Base-by-base conservation (phyloP, 2,888 invertebrate genomes). In the Epirrhoe alternata region DNA sequence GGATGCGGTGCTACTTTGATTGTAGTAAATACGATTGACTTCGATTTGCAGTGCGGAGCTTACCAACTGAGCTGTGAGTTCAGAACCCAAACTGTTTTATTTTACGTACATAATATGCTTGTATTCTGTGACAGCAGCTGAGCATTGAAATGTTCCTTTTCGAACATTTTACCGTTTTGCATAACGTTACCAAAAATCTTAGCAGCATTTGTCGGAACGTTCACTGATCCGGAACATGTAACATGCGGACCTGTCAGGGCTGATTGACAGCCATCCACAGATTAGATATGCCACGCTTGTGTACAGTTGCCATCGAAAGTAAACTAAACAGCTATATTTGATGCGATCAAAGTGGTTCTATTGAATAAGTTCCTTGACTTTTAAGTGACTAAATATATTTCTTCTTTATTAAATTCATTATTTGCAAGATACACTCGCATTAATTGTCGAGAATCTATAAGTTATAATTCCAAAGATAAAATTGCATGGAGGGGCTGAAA, bases 231-330 rank as follows among this genome's bases (percentile, higher is more conserved):
- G 78, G 80, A 79, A 84, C 83, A 80, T 85, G 84, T 83, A 81
- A 82, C 82, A 82, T 79, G 81, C 81, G 80, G 78, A 75, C 79
- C 81, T 82, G 87, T 86, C 86, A 79, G 76, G 62, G 63, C 65
- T 86, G 89, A 89, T 83, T 86, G 90, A 89, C 89, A 88, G 87
- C 74, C 82, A 83, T 86, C 86, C 76, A 73, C 79, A 76, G 86
- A 91, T 92, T 92, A 92, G 90, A 89, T 89, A 90, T 86, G 86
- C 88, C 84, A 83, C 82, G 85, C 87, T 88, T 89, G 88, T 84
- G 76, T 75, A 78, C 51, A 55, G 17, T 33, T 12, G 45, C 1
- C 5, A 7, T 38, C 30, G 17, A 14, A 56, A 56, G 10, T 47
- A 58, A 24, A 12, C 57, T 56, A n/a, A 49, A 10, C 61, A 35